phyloP scores from a whole-genome alignment of 2,113 vertebrate species.

The Arizona elegans region DNA sequence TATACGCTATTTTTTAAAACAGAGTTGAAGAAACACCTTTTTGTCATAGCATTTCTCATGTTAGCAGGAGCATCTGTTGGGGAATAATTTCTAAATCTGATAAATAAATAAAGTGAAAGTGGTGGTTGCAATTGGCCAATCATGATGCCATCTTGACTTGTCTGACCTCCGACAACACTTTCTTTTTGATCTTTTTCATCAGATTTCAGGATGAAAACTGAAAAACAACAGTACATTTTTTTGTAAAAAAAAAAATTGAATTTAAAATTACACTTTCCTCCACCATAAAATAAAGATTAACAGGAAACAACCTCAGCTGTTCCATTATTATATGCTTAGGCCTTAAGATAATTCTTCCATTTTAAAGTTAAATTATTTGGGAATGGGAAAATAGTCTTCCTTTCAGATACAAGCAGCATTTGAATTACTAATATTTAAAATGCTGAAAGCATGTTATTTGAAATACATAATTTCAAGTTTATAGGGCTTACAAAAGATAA shows the following conservation, averaged over 20 bases:
- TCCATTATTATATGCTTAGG: not conserved
- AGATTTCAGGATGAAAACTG: not conserved
- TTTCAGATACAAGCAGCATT: not conserved
- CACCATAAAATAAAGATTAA: not conserved
- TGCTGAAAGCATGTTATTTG: not conserved
- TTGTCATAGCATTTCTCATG: not conserved
- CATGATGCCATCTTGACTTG: not conserved
- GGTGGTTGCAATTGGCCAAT: not conserved
- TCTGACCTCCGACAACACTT: not conserved
- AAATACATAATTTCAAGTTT: not conserved
- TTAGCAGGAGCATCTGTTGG: not conserved
- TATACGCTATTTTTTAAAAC: not conserved
- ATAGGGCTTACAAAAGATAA: not conserved
- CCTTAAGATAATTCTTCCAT: not conserved
- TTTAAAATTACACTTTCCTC: not conserved
- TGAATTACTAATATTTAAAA: not conserved
- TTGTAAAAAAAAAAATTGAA: not conserved
- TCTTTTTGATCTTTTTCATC: not conserved
- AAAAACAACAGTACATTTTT: not conserved
- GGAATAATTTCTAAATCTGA: not conserved
- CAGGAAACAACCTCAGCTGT: not conserved
- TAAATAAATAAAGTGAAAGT: not conserved
- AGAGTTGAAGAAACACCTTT: not conserved
- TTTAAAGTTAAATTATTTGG: not conserved
- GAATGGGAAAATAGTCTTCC: not conserved